A percentile compares a stretch with the other conserved stretches of the same genome.
These are phyloP conservation scores for Anolis sagrei DNA, from an alignment of 2,113 vertebrate species.

Conservation along the genomic window DNA sequence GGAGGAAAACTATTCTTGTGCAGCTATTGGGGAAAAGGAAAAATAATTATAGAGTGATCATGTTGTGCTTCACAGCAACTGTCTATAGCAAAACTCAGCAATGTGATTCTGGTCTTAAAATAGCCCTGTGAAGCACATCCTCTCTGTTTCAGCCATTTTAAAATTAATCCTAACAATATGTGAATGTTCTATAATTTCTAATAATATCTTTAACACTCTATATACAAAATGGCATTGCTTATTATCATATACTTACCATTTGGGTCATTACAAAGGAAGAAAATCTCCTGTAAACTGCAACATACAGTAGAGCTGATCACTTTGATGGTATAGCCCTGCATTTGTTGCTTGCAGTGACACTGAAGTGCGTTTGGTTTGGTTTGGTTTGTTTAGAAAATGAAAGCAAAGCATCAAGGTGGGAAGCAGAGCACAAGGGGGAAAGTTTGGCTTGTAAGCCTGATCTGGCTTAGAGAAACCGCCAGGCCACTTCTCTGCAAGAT, in stretches of 20 bases:
- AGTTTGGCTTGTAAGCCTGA: background rate
- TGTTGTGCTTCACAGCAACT: constrained; percentile 44
- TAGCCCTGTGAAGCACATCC: constrained; percentile 43
- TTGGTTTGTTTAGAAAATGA: background rate
- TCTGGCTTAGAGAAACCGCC: background rate
- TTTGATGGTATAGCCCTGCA: background rate
- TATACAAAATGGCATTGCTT: background rate
- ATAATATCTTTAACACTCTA: constrained; percentile 34
- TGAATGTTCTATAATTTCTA: constrained; percentile 35
- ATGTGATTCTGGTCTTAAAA: constrained; percentile 41
- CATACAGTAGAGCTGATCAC: background rate
- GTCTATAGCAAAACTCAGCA: constrained; percentile 41
- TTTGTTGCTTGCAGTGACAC: constrained; percentile 8
- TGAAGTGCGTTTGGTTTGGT: background rate
- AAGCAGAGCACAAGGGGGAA: background rate
- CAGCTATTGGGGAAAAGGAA: constrained; percentile 51
- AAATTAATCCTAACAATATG: constrained; percentile 45
- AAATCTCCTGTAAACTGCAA: background rate
- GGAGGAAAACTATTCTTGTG: constrained; percentile 65
- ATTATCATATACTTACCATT: background rate
- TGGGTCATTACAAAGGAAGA: constrained; percentile 17
- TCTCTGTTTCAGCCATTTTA: constrained; percentile 48
- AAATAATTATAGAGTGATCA: constrained; percentile 51
- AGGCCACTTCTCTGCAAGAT: background rate
- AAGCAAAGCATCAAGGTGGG: background rate